Evolutionary conservation across 2,113 vertebrate species (phyloP).

Genomic region (Pseudorhombus dupliciocellatus): DNA sequence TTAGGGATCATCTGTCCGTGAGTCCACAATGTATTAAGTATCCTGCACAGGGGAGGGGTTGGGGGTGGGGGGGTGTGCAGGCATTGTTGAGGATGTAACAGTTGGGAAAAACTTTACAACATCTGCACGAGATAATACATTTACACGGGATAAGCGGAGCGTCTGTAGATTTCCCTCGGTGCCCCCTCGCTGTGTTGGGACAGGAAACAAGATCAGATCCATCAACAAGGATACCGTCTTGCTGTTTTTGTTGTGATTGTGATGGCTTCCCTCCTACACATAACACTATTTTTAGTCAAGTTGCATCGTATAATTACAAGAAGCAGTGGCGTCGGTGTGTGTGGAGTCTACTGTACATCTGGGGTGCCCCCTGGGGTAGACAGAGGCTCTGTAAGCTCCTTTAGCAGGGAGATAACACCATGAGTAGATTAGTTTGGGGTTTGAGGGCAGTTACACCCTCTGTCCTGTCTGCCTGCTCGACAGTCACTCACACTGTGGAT

Average conservation of each 20-base stretch:
- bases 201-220: slow-evolving; percentile 31
- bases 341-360: slow-evolving; percentile 49
- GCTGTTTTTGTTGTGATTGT: neutral
- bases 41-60: slow-evolving; percentile 29
- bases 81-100: slow-evolving; percentile 27
- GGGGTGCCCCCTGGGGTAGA: slow-evolving; percentile 54
- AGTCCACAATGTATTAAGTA: slow-evolving; percentile 54
- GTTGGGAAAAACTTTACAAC: slow-evolving; percentile 54
- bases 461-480: slow-evolving; percentile 48
- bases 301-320: slow-evolving; percentile 6
- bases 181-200: slow-evolving; percentile 7
- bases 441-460: slow-evolving; percentile 53
- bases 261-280: neutral
- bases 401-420: slow-evolving; percentile 65
- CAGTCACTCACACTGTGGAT: slow-evolving; percentile 59
- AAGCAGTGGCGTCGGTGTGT: slow-evolving; percentile 15
- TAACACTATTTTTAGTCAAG: neutral
- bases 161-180: slow-evolving; percentile 62
- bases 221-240: slow-evolving; percentile 12
- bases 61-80: neutral
- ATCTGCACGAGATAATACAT: slow-evolving; percentile 56
- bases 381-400: slow-evolving; percentile 69
- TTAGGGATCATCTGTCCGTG: slow-evolving; percentile 65
- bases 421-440: slow-evolving; percentile 75
- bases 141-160: slow-evolving; percentile 52